Evolutionary conservation across 2,888 invertebrate genomes (phyloP).

Genomic region (Euproctis similis): DNA sequence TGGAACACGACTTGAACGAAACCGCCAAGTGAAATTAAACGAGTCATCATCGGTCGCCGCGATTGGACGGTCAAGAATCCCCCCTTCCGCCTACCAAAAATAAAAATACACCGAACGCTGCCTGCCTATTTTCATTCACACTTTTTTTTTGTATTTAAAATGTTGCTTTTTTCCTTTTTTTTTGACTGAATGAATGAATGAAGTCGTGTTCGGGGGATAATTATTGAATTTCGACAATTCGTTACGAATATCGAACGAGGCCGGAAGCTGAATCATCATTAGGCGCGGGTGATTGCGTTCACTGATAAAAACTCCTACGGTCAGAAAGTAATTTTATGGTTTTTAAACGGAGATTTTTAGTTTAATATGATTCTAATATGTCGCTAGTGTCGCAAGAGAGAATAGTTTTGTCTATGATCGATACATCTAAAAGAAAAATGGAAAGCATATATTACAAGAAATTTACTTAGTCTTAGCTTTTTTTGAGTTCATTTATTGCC

Average conservation of each 20-base stretch:
- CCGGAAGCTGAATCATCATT: conserved; percentile 72
- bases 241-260: conserved; percentile 75
- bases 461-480: too few relatives aligned
- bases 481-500: too few relatives aligned
- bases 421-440: too few relatives aligned
- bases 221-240: conserved; percentile 75
- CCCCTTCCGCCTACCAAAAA: too few relatives aligned
- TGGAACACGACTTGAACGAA: conserved; percentile 52
- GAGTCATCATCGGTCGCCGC: conserved; percentile 27
- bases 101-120: conserved; percentile 63
- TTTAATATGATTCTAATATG: conserved; percentile 34
- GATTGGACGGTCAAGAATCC: conserved; percentile 32
- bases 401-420: too few relatives aligned
- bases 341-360: conserved; percentile 60
- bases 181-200: conserved; percentile 73
- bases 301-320: conserved; percentile 63
- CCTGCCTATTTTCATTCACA: conserved; percentile 72
- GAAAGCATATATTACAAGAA: too few relatives aligned
- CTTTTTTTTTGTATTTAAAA: conserved; percentile 70
- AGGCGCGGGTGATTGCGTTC: conserved; percentile 63
- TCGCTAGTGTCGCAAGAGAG: conserved; percentile 16
- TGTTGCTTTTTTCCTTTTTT: too few relatives aligned
- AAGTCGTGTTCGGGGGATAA: conserved; percentile 75
- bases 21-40: conserved; percentile 41
- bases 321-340: conserved; percentile 72